Base-by-base conservation (phyloP, 2,113 vertebrate genomes). In the Pelodiscus sinensis region DNA sequence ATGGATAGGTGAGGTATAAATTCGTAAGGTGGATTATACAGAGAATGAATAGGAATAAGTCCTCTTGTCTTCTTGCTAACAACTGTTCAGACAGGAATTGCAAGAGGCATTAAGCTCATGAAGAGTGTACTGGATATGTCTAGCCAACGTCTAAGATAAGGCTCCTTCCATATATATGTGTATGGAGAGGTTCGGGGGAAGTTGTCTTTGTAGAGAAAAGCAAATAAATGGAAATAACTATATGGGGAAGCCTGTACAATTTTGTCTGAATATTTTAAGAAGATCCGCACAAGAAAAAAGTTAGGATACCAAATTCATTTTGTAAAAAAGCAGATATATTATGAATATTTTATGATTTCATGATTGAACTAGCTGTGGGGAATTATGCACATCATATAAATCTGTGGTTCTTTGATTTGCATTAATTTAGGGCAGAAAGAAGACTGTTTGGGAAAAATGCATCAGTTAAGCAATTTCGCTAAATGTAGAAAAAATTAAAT, bases 401-500 rank as follows among this genome's bases (percentile, higher is more conserved):
- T 25, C 29, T 6, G 54, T 1, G 68, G 86, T 87, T 77, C 79
- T 92, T 77, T 73, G 84, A 91, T 93, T 95, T 84, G 75, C 56
- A 57, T 85, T 57, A 77, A 95, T 95, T 95, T 88, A 92, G 94
- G 84, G 78, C 80, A 82, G 54, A 73, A 93, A 94, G 85, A 65
- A 86, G 52, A 79, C 90, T 93, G 89, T 51, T 96, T 75, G 38
- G 77, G 81, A 50, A 31, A 88, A 91, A 87, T 4, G 15, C 87
- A 94, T 88, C 78, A 82, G 88, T 88, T 96, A 85, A 94, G 82
- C 55, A 92, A 88, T 96, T 96, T 96, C 96, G 81, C 89, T 97
- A 94, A 97, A 91, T 95, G 87, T 94, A 83, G 94, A 87, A 91
- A 86, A 96, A 93, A 95, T 94, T 86, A 65, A 96, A 97, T 95